Conservation (phyloP, 2,113 vertebrate genomes). For the Nesospiza acunhae region DNA sequence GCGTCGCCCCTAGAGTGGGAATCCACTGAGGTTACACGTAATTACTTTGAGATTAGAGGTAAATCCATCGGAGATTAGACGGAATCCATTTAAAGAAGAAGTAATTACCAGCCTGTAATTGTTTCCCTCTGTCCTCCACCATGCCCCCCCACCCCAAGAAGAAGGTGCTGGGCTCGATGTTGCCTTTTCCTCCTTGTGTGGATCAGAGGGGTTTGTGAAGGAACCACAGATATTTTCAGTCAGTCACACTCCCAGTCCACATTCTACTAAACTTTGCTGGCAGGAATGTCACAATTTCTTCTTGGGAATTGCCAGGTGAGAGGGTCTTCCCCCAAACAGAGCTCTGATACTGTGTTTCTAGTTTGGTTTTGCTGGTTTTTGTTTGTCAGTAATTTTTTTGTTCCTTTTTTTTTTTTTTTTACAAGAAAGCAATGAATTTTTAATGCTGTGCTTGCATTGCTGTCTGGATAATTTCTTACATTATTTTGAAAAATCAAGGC, state of each 20-base stretch:
- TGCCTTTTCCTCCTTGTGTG: fast-evolving
- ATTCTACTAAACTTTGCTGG: neutral
- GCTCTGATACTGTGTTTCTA: neutral
- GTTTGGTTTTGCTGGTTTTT: neutral
- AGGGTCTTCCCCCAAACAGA: neutral
- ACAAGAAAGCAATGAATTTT: neutral
- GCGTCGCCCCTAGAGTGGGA: neutral
- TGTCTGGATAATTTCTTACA: neutral
- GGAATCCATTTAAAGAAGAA: slow-evolving; percentile 63
- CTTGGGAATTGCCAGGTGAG: neutral
- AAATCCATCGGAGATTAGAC: slow-evolving; percentile 55
- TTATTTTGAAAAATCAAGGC: neutral
- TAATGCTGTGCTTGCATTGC: neutral
- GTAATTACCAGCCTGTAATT: slow-evolving; percentile 68
- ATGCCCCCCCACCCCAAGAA: neutral
- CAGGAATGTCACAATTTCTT: neutral
- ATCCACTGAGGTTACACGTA: slow-evolving; percentile 57
- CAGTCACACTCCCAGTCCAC: neutral
- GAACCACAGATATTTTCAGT: neutral
- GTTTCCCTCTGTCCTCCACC: slow-evolving; percentile 27
- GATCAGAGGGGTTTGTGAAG: fast-evolving
- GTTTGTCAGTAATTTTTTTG: neutral
- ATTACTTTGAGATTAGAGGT: slow-evolving; percentile 72
- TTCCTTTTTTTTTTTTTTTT: neutral
- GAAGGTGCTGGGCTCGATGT: neutral